phyloP scores from a whole-genome alignment of 64 coral and sea anemone genomes.

The Anthopleura sola region DNA sequence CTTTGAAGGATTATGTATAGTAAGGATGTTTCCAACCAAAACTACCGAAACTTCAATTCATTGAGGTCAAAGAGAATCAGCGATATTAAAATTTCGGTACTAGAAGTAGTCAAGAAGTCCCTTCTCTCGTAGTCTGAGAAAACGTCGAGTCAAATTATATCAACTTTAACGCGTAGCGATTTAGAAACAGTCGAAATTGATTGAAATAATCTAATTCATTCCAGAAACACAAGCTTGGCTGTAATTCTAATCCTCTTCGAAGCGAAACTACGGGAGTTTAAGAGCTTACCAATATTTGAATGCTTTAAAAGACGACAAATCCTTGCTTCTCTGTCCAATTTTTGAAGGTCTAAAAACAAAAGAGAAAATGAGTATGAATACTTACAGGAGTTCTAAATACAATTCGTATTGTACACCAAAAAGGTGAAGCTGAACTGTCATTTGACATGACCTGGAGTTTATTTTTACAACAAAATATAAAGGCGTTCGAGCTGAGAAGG shows the following conservation, averaged over 20 bases:
- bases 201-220: constrained; percentile 14
- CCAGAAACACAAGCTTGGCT: background rate
- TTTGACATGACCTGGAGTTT: background rate
- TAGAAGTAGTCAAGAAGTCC: background rate
- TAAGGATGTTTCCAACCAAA: background rate
- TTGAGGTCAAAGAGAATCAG: background rate
- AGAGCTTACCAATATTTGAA: constrained; percentile 86
- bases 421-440: background rate
- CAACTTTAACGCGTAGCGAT: background rate
- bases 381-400: constrained; percentile 7
- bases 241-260: background rate
- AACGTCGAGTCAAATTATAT: background rate
- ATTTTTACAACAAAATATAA: background rate
- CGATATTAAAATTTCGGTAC: background rate
- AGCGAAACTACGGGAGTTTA: background rate
- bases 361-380: background rate
- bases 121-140: background rate
- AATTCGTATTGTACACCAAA: background rate
- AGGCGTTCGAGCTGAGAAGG: background rate
- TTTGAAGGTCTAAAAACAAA: constrained; percentile 85
- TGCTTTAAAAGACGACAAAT: constrained; percentile 96
- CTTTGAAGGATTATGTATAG: background rate
- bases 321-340: constrained; percentile 97
- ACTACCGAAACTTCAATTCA: background rate
- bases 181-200: constrained; percentile 11